Percentiles rank a stretch among this genome's conserved stretches.
Evolutionary conservation across 2,113 vertebrate species (phyloP).

Genomic region (Himantopus leucocephalus): DNA sequence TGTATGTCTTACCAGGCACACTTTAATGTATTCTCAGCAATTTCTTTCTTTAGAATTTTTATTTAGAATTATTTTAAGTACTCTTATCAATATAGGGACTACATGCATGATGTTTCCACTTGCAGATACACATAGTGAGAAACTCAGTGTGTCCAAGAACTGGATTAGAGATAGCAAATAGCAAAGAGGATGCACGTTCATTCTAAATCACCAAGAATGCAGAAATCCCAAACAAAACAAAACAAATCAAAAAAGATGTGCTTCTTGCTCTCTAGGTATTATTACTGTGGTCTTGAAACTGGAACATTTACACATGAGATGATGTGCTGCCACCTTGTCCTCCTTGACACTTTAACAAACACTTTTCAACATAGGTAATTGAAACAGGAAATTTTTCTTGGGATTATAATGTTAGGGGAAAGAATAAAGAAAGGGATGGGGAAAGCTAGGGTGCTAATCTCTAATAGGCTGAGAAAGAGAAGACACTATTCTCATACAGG

Average conservation of each 20-base stretch:
- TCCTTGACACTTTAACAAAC: not conserved
- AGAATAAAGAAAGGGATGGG: not conserved
- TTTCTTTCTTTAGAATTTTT: not conserved
- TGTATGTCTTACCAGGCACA: not conserved
- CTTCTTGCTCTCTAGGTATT: not conserved
- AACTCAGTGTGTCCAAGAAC: not conserved
- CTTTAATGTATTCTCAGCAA: not conserved
- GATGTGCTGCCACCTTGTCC: not conserved
- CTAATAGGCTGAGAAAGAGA: not conserved
- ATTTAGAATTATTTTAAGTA: not conserved
- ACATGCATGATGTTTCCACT: not conserved
- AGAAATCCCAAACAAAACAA: not conserved
- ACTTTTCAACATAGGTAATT: not conserved
- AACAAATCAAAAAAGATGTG: not conserved
- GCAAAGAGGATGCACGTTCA: not conserved
- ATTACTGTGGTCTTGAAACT: not conserved
- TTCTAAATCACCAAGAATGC: not conserved
- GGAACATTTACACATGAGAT: not conserved
- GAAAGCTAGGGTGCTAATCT: not conserved
- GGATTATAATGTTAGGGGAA: not conserved
- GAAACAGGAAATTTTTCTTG: not conserved
- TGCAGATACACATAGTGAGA: not conserved
- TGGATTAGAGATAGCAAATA: not conserved
- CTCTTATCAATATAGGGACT: not conserved
- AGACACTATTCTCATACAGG: not conserved